phyloP scores from a whole-genome alignment of 2,113 vertebrate species.

The Nothoprocta perdicaria region DNA sequence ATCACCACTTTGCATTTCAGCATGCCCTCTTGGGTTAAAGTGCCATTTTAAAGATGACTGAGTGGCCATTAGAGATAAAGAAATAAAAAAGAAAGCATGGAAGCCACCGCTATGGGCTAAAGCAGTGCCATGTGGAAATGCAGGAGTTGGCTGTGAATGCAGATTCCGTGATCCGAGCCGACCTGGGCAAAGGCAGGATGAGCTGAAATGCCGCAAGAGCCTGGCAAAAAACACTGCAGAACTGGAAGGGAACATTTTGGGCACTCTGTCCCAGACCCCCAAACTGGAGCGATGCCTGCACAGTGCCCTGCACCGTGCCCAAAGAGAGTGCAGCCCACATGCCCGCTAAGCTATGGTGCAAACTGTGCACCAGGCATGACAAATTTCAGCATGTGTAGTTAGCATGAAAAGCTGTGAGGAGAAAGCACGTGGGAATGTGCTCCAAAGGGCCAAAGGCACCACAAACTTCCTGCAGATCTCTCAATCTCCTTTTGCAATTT shows the following conservation, averaged over 20 bases:
- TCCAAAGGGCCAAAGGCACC: neutral
- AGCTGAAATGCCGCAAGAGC: neutral
- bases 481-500: neutral
- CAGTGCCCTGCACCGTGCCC: neutral
- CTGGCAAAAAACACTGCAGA: neutral
- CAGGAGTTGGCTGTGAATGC: rapidly evolving
- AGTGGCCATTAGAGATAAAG: neutral
- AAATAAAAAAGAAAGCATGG: neutral
- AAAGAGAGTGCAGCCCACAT: neutral
- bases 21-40: rapidly evolving
- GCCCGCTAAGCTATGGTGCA: neutral
- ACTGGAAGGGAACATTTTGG: neutral
- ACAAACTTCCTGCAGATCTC: neutral
- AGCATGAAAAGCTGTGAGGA: neutral
- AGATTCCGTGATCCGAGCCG: neutral
- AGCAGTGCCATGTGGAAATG: neutral
- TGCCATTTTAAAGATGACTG: neutral
- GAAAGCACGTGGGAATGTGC: rapidly evolving
- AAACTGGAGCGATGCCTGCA: neutral
- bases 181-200: neutral
- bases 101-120: neutral
- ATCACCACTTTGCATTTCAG: neutral
- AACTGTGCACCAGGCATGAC: no score
- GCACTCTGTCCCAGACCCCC: neutral
- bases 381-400: neutral